These are phyloP conservation scores for Takifugu rubripes DNA, from an alignment of 2,797 vertebrate genomes.

Conservation along the genomic window DNA sequence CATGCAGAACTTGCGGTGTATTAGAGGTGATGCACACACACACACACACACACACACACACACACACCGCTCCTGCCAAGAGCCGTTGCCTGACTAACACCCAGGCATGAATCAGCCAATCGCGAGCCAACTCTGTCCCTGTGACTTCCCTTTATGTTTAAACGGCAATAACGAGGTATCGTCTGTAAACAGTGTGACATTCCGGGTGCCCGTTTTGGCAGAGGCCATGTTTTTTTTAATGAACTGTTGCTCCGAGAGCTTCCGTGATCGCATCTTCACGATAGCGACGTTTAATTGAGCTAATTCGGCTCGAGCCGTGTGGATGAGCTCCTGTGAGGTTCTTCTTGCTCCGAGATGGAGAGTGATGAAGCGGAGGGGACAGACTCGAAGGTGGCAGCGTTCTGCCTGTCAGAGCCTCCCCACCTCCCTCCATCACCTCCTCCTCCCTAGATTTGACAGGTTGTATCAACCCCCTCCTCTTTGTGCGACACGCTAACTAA, in stretches of 20 bases:
- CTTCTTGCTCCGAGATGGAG: constrained; percentile 66
- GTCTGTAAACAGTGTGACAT: constrained; percentile 36
- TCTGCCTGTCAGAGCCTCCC: constrained; percentile 71
- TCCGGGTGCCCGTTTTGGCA: not conserved
- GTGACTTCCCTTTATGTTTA: constrained; percentile 50
- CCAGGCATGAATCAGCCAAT: constrained; percentile 61
- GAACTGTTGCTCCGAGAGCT: too few species aligned
- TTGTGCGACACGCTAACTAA: constrained; percentile 61
- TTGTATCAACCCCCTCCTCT: constrained; percentile 63
- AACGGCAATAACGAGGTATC: constrained; percentile 36
- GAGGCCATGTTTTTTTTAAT: too few species aligned
- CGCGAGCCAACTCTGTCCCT: constrained; percentile 49
- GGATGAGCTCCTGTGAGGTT: not conserved
- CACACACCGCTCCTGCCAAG: constrained; percentile 41
- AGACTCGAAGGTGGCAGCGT: constrained; percentile 87
- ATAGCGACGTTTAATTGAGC: constrained; percentile 25
- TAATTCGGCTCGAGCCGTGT: not conserved
- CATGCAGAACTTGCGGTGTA: constrained; percentile 41
- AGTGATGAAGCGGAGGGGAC: constrained; percentile 85
- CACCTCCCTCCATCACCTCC: constrained; percentile 6
- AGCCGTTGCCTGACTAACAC: constrained; percentile 64
- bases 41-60: constrained; percentile 24
- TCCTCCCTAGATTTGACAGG: constrained; percentile 71
- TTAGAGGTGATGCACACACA: constrained; percentile 24
- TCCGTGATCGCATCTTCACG: constrained; percentile 8